Base-by-base conservation (phyloP, 2,113 vertebrate species). In the Fregata magnificens region DNA sequence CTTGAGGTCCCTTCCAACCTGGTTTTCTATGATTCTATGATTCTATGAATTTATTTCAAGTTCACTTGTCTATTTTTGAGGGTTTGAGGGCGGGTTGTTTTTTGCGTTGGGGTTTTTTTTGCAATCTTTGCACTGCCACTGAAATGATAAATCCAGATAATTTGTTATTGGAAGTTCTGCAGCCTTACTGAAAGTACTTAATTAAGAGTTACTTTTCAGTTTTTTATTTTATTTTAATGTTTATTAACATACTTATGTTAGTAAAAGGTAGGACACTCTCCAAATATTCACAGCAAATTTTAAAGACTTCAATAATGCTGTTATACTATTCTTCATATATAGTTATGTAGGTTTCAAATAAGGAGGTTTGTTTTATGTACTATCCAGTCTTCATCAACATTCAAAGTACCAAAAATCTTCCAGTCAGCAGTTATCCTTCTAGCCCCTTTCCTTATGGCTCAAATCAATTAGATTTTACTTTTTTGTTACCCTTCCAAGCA, bases 11-110 rank as follows among this genome's bases (percentile, higher is more conserved):
- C 28, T 53, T 53, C 52, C 52, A 53, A 53, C 52, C 52, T 53
- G 28, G 52, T 53, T 25, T 26, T 52, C 25, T 52, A 49, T 49
- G 47, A 52, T 52, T 52, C 50, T 52, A 11, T 53, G 28, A 31
- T 53, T 17, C 16, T 53, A 17, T 53, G 26, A 53, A 53, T 17
- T 34, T 69, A 31, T 80, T 91, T 69, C 62, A 76, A 81, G 71
- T 70, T 67, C 4, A 61, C 13, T 61, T 73, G 7, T 42, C 28
- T 73, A 16, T 3, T 69, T 86, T 42, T 59, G 8, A 45, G 13
- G 2, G 6, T 26, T 58, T 47, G 7, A 11, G 13, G 9, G 6
- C 5, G 0, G 42, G 10, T 10, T 44, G 4, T 16, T 50, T 56
- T 50, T 47, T 19, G 17, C 29, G 5, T 62, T 14, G 17, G 6